Percentiles rank a stretch among this genome's conserved stretches.
Evolutionary conservation across 2,888 invertebrate genomes (phyloP).

Genomic region (Leptinotarsa tumamoca): DNA sequence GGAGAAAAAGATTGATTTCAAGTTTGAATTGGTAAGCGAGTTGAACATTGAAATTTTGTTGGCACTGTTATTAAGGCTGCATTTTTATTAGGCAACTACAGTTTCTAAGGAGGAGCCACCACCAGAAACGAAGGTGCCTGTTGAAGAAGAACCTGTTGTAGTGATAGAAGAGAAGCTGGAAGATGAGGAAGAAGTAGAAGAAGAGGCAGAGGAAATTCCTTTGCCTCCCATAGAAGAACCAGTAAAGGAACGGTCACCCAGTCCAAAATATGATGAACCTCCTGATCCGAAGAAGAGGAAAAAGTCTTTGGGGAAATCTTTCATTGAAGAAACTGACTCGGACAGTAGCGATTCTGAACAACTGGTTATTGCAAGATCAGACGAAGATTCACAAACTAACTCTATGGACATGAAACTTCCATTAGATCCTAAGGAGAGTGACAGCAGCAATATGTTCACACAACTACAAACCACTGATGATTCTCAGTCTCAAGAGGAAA

Average conservation of each 20-base stretch:
- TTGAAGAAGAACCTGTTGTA: conserved; percentile 33
- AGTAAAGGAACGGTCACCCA: conserved; percentile 50
- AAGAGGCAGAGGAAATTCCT: conserved; percentile 52
- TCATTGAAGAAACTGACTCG: conserved; percentile 72
- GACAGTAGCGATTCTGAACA: conserved; percentile 76
- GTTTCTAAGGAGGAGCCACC: background rate
- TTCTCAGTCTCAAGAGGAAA: conserved; percentile 56
- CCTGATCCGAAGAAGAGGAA: conserved; percentile 57
- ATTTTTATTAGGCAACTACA: background rate
- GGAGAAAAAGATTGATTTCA: conserved; percentile 32
- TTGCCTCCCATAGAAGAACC: conserved; percentile 61
- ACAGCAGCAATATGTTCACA: conserved; percentile 54
- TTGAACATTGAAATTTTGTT: background rate
- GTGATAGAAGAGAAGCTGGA: conserved; percentile 26
- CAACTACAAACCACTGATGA: conserved; percentile 55
- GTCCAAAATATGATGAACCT: conserved; percentile 36
- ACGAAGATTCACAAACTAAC: conserved; percentile 60
- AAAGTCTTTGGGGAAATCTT: conserved; percentile 65
- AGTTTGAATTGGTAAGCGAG: conserved; percentile 27
- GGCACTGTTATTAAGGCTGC: background rate
- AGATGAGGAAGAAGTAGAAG: conserved; percentile 32
- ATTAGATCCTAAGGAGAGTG: conserved; percentile 56
- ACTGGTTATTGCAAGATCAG: conserved; percentile 70
- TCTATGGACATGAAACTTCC: conserved; percentile 52
- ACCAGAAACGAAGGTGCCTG: background rate